Conservation (phyloP, 2,113 vertebrate genomes). For the Ictidomys tridecemlineatus region DNA sequence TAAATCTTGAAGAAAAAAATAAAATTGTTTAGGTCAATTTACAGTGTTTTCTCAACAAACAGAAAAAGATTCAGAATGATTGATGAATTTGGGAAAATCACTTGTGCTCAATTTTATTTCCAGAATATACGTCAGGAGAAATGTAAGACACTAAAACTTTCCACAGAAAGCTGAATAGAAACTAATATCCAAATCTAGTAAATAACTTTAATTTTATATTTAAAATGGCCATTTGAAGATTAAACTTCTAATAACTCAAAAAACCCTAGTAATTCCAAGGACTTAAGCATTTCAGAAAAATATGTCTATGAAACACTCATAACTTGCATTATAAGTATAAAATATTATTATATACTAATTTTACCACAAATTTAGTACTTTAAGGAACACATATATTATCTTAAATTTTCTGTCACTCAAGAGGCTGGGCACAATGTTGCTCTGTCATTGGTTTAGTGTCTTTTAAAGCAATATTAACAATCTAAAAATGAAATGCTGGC, state of each 20-base stretch:
- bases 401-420: neutral
- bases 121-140: neutral
- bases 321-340: neutral
- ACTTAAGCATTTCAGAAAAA: neutral
- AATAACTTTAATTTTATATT: neutral
- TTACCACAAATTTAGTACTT: neutral
- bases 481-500: too few species aligned
- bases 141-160: neutral
- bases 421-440: neutral
- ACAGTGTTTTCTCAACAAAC: neutral
- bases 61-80: neutral
- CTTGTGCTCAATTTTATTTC: neutral
- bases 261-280: neutral
- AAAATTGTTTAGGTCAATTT: neutral
- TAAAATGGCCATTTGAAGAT: neutral
- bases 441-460: neutral
- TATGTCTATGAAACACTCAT: too few species aligned
- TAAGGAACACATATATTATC: too few species aligned
- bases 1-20: neutral
- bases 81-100: neutral
- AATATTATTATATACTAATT: neutral
- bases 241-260: neutral
- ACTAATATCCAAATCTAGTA: neutral
- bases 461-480: too few species aligned
- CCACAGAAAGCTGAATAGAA: neutral